A percentile compares a stretch with the other conserved stretches of the same genome.
Conservation (phyloP, 1,140 invertebrate genomes). For the Calephelis virginiensis region DNA sequence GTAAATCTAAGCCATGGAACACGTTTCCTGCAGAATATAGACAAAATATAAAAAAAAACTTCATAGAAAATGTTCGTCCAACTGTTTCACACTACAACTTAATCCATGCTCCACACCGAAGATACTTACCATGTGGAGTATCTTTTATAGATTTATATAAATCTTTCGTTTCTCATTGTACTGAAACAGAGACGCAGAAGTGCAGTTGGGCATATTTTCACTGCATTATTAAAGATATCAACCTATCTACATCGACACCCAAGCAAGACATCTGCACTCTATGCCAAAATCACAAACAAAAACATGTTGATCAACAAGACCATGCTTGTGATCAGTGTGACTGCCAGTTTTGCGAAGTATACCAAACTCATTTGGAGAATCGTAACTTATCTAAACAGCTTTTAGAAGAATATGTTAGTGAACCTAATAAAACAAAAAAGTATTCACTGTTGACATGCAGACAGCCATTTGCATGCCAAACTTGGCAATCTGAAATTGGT, state of each 20-base stretch:
- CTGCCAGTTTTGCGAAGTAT: conserved; percentile 4
- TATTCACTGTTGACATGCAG: conserved; percentile 33
- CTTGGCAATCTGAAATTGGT: conserved; percentile 23
- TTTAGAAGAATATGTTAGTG: not conserved
- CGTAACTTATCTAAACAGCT: not conserved
- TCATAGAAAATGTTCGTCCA: not conserved
- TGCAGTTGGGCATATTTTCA: conserved; percentile 32
- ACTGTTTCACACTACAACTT: conserved; percentile 15
- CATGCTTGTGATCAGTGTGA: conserved; percentile 6
- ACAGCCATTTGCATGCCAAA: conserved; percentile 30
- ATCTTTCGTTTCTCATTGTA: not conserved
- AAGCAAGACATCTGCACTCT: conserved; percentile 28
- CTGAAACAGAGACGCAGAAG: not conserved
- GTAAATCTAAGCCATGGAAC: conserved; percentile 2
- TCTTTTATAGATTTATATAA: conserved; percentile 7
- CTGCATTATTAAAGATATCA: conserved; percentile 24
- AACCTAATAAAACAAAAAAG: conserved; percentile 7
- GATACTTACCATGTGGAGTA: conserved; percentile 11
- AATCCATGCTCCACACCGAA: not conserved
- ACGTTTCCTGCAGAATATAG: no score
- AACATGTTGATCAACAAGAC: conserved; percentile 10
- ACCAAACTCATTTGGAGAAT: not conserved
- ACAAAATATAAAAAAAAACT: not conserved
- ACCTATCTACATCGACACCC: conserved; percentile 26
- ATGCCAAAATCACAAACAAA: conserved; percentile 3